Evolutionary conservation across 2,888 invertebrate species (phyloP).

Genomic region (Thysanoteuthis rhombus): DNA sequence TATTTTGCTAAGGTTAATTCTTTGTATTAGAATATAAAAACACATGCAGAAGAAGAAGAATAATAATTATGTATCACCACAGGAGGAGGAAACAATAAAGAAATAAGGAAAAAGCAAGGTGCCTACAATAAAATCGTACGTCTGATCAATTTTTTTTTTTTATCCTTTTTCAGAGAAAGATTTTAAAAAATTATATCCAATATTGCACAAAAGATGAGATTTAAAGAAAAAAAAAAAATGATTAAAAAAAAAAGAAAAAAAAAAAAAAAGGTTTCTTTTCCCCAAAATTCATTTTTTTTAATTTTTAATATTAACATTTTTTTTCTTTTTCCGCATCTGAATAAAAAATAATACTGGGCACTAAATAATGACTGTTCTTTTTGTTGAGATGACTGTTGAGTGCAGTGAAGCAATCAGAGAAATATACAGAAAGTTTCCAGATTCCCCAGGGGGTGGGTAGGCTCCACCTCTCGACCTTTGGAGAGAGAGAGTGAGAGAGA

Average conservation of each 20-base stretch:
- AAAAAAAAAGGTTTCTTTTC: background rate
- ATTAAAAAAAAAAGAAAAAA: background rate
- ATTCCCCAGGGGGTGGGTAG: background rate
- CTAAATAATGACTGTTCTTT: background rate
- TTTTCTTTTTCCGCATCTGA: background rate
- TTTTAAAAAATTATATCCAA: background rate
- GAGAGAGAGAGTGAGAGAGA: background rate
- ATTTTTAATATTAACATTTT: background rate
- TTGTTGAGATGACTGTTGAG: background rate
- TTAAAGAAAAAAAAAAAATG: background rate
- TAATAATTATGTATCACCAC: background rate
- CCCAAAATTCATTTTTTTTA: background rate
- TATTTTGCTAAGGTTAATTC: background rate
- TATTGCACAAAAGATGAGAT: background rate
- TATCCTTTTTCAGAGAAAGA: background rate
- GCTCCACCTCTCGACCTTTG: background rate
- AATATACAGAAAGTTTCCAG: background rate
- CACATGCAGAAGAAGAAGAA: background rate
- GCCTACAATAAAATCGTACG: background rate
- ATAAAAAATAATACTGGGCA: background rate
- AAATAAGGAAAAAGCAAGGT: background rate
- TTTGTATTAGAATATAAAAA: background rate
- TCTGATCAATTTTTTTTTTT: background rate
- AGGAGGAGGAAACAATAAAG: background rate
- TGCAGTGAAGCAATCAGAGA: background rate